These are phyloP conservation scores for Steinernema carpocapsae DNA, from an alignment of 2,888 invertebrate species.

Conservation along the genomic window DNA sequence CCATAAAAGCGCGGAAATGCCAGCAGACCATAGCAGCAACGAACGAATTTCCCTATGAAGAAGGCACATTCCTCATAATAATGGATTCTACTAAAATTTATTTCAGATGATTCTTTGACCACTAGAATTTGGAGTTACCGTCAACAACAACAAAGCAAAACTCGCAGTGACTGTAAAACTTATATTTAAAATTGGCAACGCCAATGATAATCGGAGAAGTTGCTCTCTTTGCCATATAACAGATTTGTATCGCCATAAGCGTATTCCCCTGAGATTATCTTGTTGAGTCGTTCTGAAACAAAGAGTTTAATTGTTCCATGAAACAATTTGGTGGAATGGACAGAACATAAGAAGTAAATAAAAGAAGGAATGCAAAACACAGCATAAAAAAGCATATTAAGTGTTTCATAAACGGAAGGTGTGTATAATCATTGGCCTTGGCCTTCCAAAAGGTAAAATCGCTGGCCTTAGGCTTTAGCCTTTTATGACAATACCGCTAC, in stretches of 20 bases:
- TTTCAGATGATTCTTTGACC: neutral
- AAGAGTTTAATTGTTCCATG: too few species aligned
- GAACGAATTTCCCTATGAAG: neutral
- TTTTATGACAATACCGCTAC: too few species aligned
- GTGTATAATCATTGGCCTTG: too few species aligned
- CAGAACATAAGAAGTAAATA: too few species aligned
- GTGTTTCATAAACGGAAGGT: too few species aligned
- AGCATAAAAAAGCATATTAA: too few species aligned
- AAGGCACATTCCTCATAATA: constrained; percentile 17
- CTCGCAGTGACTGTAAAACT: neutral
- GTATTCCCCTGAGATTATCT: neutral
- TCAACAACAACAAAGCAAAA: neutral
- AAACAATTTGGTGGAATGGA: too few species aligned
- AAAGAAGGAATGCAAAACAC: neutral
- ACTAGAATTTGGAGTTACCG: neutral
- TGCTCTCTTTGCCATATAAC: constrained; percentile 21
- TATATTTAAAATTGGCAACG: neutral
- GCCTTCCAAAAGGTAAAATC: too few species aligned
- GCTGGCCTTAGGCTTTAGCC: too few species aligned
- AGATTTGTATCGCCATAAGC: constrained; percentile 20
- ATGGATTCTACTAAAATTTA: constrained; percentile 19
- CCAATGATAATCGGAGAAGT: neutral
- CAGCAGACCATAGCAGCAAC: constrained; percentile 14
- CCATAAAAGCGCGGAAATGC: constrained; percentile 23
- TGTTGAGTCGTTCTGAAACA: constrained; percentile 16